Evolutionary conservation across 23 tunicate species (phyloP), one percentile per base, ranked within the genome.

Genomic region (Oikopleura vanhoeffeni): DNA sequence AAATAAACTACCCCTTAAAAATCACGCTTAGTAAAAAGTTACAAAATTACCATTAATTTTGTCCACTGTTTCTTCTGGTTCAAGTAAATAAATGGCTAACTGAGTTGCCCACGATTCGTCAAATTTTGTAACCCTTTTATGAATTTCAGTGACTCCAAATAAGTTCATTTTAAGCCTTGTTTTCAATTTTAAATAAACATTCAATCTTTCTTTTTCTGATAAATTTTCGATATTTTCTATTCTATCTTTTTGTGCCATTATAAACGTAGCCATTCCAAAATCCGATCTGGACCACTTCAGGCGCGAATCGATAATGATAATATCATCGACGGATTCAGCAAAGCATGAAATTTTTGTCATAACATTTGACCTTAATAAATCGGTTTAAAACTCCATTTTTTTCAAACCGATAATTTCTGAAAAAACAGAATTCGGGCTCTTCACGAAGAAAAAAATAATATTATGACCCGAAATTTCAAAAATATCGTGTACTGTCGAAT

Each of bases 241-340:
- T 24, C 24, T 30, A 18, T 71, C 38, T 13, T 2, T 2, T 71
- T 13, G 79, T 30, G 27, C 32, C 2, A 38, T 71, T 32, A 71
- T 24, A 3, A 30, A 18, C 79, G 32, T 71, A 38, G 79, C 79
- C 35, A 30, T 4, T 71, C 79, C 79, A 71, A 71, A 71, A 18
- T 71, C 79, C 2, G 27, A 2, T 71, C 32, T 71, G 36, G 79
- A 71, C 79, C 79, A 71, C 38, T 71, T 71, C 3, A 71, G 79
- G 34, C 35, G 27, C 2, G 3, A 18, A 38, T 71, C 79, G 4
- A 71, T 71, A 2, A 32, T 24, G 3, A 13, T 30, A 71, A 71
- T 30, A 18, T 13, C 35, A 18, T 13, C 3, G 27, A 38, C 36
- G 32, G 34, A 13, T 2, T 4, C 34, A 30, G 79, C 79, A 18